Evolutionary conservation across 2,797 vertebrate genomes (phyloP).

Genomic region (Mormyrops attenuatus): DNA sequence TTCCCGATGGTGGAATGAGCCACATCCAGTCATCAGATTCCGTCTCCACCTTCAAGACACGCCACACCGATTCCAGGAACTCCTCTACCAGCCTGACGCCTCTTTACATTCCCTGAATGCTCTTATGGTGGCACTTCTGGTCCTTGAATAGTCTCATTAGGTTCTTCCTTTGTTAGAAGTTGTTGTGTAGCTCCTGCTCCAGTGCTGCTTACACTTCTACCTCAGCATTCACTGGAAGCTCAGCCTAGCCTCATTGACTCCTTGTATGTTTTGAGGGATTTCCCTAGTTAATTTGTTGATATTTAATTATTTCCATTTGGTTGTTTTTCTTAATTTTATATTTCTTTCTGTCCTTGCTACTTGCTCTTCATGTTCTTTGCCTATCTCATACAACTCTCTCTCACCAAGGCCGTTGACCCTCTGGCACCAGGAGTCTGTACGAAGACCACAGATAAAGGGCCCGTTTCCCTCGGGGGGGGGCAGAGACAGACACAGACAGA

Average conservation of each 20-base stretch:
- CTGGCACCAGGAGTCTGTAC: background rate
- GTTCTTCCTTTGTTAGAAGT: background rate
- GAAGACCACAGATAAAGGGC: background rate
- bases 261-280: background rate
- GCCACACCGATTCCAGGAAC: background rate
- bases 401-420: background rate
- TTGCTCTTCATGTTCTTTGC: background rate
- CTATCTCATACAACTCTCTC: background rate
- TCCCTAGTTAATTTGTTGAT: background rate
- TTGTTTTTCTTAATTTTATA: background rate
- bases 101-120: background rate
- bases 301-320: background rate
- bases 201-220: background rate
- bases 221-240: background rate
- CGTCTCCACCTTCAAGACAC: background rate
- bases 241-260: background rate
- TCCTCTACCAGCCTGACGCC: background rate
- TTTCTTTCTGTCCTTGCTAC: background rate
- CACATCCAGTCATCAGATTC: background rate
- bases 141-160: background rate
- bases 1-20: background rate
- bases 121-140: background rate
- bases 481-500: background rate
- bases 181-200: background rate
- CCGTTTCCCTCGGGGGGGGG: background rate